Base-by-base conservation (phyloP, 1,140 invertebrate genomes). In the Drosophila erecta region DNA sequence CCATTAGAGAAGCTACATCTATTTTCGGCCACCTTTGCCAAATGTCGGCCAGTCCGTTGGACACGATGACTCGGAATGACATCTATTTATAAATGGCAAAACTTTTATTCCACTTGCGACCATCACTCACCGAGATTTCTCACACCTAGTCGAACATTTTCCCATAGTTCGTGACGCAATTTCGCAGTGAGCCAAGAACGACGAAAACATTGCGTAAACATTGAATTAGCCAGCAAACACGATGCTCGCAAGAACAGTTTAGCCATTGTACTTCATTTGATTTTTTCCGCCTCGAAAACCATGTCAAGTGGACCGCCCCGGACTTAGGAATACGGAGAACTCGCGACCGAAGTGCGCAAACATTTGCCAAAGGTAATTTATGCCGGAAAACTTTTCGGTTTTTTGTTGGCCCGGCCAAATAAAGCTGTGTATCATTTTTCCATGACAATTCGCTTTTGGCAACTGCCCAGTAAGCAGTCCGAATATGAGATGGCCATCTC, bases 191-290 rank as follows among this genome's bases (percentile, higher is more conserved):
- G 60, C 62, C 37, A 76, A 76, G 64, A 56, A 44, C 41, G 51
- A 59, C 50, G 53, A 65, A 71, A 79, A 69, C 71, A 70, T 83
- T 79, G 75, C 71, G 79, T 73, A 87, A 86, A 83, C 79, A 89
- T 79, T 89, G 89, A 83, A 79, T 87, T 87, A 76, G 61, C 55
- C 84, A 79, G 81, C 75, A 87, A 87, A 87, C 76, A 76, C 58
- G 56, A 73, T 58, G 74, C 17, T 54, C 59, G 70, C 79, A 62
- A 84, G 73, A 79, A 87, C 76, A 62, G 74, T 79, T 83, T 74
- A 60, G 62, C 37, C 65, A 71, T 70, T 70, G 50, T 76, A 47
- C 30, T 83, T 57, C 38, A 55, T 76, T 72, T 75, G 50, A 53
- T 49, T 71, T 62, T 67, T 57, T 57, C 53, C 49, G 65, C 49